Conservation (phyloP, 2,888 invertebrate species). For the Byasa hedistus region DNA sequence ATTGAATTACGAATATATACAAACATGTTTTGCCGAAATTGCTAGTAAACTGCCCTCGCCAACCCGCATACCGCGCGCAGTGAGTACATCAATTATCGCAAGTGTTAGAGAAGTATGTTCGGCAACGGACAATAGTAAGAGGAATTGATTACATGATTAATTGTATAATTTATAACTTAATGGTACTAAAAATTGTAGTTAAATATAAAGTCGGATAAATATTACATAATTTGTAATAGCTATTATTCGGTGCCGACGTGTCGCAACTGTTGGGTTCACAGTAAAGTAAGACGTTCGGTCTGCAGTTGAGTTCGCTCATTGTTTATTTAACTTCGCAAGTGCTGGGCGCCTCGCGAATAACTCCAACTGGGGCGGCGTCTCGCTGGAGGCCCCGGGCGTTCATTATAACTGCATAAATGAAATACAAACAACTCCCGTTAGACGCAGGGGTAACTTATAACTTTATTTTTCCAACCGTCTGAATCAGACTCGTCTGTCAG, state of each 20-base stretch:
- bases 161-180: no score
- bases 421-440: slow-evolving; percentile 16
- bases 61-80: no score
- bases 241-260: background rate
- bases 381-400: slow-evolving; percentile 5
- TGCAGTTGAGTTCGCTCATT: slow-evolving; percentile 3
- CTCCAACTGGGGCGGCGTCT: slow-evolving; percentile 6
- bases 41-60: no score
- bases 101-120: no score
- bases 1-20: no score
- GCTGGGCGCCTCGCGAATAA: slow-evolving; percentile 4
- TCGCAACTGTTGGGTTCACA: background rate
- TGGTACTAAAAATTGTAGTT: no score
- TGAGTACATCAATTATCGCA: no score
- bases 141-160: no score
- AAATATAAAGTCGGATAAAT: no score
- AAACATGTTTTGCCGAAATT: no score
- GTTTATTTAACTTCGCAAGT: slow-evolving; percentile 17
- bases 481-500: background rate
- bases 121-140: no score
- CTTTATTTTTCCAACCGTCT: background rate
- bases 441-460: slow-evolving; percentile 2
- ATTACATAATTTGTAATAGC: no score
- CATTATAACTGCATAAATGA: slow-evolving; percentile 20
- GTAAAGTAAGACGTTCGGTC: background rate